Percentiles rank a stretch among this genome's conserved stretches.
Evolutionary conservation across 2,888 invertebrate species (phyloP).

Genomic region (Lasioglossum leucozonium): DNA sequence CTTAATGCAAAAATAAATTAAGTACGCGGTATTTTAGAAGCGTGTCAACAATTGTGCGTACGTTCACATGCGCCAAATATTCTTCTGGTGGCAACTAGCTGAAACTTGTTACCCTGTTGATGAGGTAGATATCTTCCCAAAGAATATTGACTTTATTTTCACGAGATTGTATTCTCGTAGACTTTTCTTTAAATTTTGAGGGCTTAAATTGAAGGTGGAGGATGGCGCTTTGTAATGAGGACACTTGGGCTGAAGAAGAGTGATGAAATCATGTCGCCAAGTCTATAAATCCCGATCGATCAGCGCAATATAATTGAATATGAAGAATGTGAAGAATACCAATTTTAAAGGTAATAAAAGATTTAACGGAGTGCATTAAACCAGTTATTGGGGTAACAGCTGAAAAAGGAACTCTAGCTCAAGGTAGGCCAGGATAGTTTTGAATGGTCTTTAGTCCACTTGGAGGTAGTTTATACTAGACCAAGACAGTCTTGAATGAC

Average conservation of each 20-base stretch:
- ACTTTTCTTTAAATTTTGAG: background rate
- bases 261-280: background rate
- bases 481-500: too few species aligned
- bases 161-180: background rate
- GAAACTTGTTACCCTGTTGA: background rate
- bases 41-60: background rate
- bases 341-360: background rate
- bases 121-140: background rate
- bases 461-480: too few species aligned
- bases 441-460: too few species aligned
- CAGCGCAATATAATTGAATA: too few species aligned
- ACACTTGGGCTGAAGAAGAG: background rate
- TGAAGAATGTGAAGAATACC: background rate
- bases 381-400: too few species aligned
- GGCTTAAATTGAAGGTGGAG: background rate
- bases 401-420: too few species aligned
- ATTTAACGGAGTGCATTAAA: background rate
- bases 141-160: too few species aligned
- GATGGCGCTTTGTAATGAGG: too few species aligned
- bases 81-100: conserved; percentile 12
- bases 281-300: background rate
- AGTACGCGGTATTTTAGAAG: background rate
- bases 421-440: too few species aligned
- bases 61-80: conserved; percentile 24
- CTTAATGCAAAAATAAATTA: background rate